A percentile compares a stretch with the other conserved stretches of the same genome.
Evolutionary conservation across 2,888 invertebrate species (phyloP).

Genomic region (Pecten maximus): DNA sequence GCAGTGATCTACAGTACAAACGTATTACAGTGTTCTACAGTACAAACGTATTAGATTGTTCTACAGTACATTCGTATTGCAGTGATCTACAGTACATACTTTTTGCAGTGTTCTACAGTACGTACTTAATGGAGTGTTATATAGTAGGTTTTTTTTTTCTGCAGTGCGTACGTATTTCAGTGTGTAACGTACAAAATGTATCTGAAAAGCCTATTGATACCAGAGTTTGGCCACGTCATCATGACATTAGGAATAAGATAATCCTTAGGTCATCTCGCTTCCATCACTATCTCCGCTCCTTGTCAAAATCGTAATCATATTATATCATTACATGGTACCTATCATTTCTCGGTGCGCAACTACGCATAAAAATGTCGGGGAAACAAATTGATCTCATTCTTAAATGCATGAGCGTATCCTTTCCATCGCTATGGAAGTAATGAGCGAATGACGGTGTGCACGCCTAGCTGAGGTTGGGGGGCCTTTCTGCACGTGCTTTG

Average conservation of each 20-base stretch:
- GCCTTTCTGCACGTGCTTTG: neutral
- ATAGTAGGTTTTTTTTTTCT: too few species aligned
- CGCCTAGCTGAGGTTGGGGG: neutral
- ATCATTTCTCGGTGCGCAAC: neutral
- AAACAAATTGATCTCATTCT: neutral
- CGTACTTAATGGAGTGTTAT: too few species aligned
- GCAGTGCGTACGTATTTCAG: too few species aligned
- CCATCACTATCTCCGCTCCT: neutral
- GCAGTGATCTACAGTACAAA: too few species aligned
- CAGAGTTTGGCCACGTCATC: neutral
- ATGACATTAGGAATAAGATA: neutral
- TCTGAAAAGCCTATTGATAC: too few species aligned
- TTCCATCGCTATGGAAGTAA: neutral
- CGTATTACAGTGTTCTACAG: too few species aligned
- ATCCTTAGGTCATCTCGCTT: neutral
- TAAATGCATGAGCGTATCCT: neutral
- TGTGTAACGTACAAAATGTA: too few species aligned
- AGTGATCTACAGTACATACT: too few species aligned
- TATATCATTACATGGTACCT: neutral
- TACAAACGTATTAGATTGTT: too few species aligned
- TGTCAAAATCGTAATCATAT: neutral
- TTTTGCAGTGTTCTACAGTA: too few species aligned
- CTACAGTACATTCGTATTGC: too few species aligned
- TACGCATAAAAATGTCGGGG: neutral
- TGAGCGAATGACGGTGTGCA: neutral